phyloP scores from a whole-genome alignment of 2,888 invertebrate species.

The Chaitophorus viminalis region DNA sequence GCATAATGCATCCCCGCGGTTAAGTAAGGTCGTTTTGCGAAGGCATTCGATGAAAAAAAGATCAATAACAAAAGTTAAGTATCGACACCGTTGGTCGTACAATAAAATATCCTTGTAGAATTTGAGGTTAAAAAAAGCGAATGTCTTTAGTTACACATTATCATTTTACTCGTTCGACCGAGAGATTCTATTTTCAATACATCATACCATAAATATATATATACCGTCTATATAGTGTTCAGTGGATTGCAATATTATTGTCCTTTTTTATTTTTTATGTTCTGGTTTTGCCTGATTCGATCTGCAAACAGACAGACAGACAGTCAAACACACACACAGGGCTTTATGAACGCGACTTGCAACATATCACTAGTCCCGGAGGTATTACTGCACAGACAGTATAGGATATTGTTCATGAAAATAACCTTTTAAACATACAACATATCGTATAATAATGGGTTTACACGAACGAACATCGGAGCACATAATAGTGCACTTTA shows the following conservation, averaged over 20 bases:
- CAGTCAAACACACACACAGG: background rate
- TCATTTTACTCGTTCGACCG: background rate
- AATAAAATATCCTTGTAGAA: conserved; percentile 35
- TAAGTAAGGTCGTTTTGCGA: conserved; percentile 33
- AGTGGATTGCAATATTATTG: background rate
- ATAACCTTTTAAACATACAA: background rate
- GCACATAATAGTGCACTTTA: too few relatives aligned
- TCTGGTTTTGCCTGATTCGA: background rate
- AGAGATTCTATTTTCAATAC: background rate
- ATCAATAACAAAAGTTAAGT: conserved; percentile 31
- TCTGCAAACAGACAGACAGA: background rate
- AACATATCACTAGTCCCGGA: background rate
- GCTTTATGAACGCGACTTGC: background rate
- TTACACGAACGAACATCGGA: too few relatives aligned
- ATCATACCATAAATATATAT: background rate
- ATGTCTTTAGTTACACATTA: conserved; percentile 35
- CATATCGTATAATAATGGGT: too few relatives aligned
- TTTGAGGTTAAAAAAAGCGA: conserved; percentile 27
- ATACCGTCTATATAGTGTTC: background rate
- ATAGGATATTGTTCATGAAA: background rate
- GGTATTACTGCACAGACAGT: background rate
- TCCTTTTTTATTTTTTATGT: background rate
- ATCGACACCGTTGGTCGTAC: background rate
- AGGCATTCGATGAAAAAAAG: conserved; percentile 41
- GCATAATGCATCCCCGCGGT: conserved; percentile 28